Conservation (phyloP, 2,888 invertebrate genomes). For the Clivina fossor region DNA sequence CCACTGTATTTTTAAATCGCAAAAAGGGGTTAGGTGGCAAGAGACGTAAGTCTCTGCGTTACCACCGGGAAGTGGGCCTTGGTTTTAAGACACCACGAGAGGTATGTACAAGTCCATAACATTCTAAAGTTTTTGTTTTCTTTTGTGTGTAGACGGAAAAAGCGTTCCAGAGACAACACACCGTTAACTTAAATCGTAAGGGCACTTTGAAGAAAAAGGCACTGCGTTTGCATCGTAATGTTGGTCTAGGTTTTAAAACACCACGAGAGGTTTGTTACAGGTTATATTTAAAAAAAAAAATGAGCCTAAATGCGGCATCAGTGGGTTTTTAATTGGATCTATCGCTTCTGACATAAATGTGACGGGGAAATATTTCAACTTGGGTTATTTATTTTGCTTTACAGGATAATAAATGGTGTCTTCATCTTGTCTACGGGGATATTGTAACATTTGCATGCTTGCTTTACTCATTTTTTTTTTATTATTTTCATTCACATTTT, state of each 20-base stretch:
- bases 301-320: conserved; percentile 6
- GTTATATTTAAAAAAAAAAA: conserved; percentile 3
- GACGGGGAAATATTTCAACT: conserved; percentile 11
- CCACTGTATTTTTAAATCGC: conserved; percentile 90
- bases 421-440: not conserved
- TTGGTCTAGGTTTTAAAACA: conserved; percentile 96
- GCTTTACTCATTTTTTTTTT: not conserved
- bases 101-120: conserved; percentile 56
- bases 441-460: conserved; percentile 1
- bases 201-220: conserved; percentile 70
- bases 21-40: conserved; percentile 77
- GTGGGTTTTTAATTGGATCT: conserved; percentile 7
- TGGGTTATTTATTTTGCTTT: conserved; percentile 4
- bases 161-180: conserved; percentile 93
- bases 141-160: conserved; percentile 79
- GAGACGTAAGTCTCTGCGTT: conserved; percentile 76
- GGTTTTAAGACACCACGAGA: conserved; percentile 94
- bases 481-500: too few species aligned
- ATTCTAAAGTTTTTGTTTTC: conserved; percentile 48
- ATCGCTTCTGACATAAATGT: conserved; percentile 15
- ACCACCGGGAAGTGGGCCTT: conserved; percentile 86
- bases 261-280: conserved; percentile 80
- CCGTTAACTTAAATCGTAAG: conserved; percentile 88
- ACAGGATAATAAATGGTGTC: not conserved
- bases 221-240: conserved; percentile 80